Percentiles rank a stretch among this genome's conserved stretches.
These are phyloP conservation scores for Ephydatia muelleri DNA, from an alignment of 37 sponge, comb jelly and placozoan species.

Conservation along the genomic window DNA sequence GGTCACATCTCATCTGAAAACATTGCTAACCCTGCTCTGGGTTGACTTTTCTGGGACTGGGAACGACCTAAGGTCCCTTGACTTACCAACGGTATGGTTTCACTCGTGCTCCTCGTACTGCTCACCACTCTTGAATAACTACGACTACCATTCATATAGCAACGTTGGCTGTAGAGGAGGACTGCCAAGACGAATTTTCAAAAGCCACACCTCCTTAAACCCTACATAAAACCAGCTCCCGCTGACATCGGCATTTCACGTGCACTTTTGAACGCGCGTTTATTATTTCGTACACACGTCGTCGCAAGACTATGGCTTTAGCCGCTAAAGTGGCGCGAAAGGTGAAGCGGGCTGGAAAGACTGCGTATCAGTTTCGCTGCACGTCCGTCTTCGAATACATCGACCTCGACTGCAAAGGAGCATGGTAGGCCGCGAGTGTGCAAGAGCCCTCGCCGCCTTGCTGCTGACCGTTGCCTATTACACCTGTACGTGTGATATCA, in stretches of 20 bases:
- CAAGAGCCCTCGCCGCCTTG: too few species aligned
- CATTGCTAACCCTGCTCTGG: too few species aligned
- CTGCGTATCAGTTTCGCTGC: slow-evolving; percentile 32
- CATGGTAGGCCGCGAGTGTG: slow-evolving; percentile 12
- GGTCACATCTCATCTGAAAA: too few species aligned
- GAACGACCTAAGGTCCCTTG: too few species aligned
- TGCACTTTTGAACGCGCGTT: neutral
- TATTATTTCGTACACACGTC: neutral
- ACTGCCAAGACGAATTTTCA: too few species aligned
- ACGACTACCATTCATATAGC: too few species aligned
- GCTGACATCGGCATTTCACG: neutral
- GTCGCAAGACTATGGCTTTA: neutral
- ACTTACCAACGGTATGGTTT: too few species aligned
- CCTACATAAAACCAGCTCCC: neutral
- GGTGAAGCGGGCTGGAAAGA: slow-evolving; percentile 28
- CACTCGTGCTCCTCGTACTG: too few species aligned
- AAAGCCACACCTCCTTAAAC: neutral
- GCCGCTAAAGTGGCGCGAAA: slow-evolving; percentile 18
- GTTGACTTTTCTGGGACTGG: too few species aligned
- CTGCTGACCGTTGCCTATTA: neutral
- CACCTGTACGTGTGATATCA: too few species aligned
- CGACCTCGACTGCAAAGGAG: slow-evolving; percentile 33
- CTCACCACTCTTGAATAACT: too few species aligned
- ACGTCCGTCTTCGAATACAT: slow-evolving; percentile 41
- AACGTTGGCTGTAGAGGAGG: too few species aligned